phyloP scores from a whole-genome alignment of 1,140 invertebrate genomes.

The Scaptomyza montana region DNA sequence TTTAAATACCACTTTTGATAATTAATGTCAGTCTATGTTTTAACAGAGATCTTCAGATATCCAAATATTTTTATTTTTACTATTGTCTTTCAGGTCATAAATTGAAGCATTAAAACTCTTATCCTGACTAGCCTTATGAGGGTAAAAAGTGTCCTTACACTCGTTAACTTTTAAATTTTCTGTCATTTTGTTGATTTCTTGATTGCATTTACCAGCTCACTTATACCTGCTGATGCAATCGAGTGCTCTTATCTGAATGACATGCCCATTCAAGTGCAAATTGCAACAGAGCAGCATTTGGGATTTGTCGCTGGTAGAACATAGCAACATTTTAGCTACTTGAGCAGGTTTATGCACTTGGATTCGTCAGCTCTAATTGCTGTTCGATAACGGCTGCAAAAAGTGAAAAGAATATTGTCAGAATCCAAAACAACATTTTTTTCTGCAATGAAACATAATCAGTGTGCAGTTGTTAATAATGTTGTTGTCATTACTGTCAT shows the following conservation, averaged over 20 bases:
- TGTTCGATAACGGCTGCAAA: slow-evolving; percentile 58
- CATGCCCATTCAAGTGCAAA: slow-evolving; percentile 23
- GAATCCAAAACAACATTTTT: slow-evolving; percentile 12
- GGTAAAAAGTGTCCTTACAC: neutral
- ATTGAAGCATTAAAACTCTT: neutral
- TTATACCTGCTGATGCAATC: slow-evolving; percentile 17
- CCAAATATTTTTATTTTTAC: no score
- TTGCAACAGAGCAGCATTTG: slow-evolving; percentile 3
- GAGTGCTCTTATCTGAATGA: slow-evolving; percentile 16
- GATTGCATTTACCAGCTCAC: slow-evolving; percentile 6
- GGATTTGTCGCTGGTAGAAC: neutral
- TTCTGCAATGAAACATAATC: slow-evolving; percentile 20
- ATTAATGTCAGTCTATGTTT: no score
- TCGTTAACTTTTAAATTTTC: neutral
- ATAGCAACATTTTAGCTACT: slow-evolving; percentile 52
- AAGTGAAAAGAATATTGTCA: slow-evolving; percentile 1
- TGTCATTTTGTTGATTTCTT: neutral
- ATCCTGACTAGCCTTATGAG: neutral
- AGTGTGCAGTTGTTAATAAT: slow-evolving; percentile 5
- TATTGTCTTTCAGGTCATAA: no score
- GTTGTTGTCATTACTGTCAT: slow-evolving; percentile 24
- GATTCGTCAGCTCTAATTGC: slow-evolving; percentile 63
- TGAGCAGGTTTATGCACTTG: slow-evolving; percentile 75
- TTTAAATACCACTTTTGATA: no score
- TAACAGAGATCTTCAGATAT: no score